Evolutionary conservation across 2,797 vertebrate genomes (phyloP).

Genomic region (Lophius americanus): DNA sequence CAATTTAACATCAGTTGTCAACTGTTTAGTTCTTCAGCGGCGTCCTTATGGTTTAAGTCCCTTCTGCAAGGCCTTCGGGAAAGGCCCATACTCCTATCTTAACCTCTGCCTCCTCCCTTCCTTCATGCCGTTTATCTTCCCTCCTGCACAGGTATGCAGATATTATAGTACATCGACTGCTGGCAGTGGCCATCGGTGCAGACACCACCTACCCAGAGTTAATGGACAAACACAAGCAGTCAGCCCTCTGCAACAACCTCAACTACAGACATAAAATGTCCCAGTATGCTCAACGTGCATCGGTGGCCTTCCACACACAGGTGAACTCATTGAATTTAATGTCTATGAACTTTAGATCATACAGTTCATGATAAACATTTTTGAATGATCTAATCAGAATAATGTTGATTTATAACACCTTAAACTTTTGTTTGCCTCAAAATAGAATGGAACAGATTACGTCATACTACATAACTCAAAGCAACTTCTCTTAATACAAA

Average conservation of each 20-base stretch:
- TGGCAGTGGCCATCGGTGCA: constrained; percentile 92
- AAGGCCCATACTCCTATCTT: neutral
- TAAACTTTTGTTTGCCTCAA: neutral
- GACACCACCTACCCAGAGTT: constrained; percentile 94
- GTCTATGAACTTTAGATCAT: neutral
- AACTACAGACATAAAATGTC: constrained; percentile 99
- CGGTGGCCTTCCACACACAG: constrained; percentile 97
- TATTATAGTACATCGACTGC: constrained; percentile 93
- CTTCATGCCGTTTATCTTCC: neutral
- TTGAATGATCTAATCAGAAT: too few relatives aligned
- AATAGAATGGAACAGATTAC: neutral
- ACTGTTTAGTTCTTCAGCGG: too few relatives aligned
- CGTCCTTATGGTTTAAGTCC: too few relatives aligned
- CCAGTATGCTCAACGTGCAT: constrained; percentile 95
- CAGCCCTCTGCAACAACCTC: constrained; percentile 93
- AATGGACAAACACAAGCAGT: constrained; percentile 94
- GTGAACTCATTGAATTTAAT: constrained; percentile 46
- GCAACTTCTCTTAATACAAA: constrained; percentile 4
- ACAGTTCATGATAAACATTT: neutral
- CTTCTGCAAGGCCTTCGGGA: too few relatives aligned
- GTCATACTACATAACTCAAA: too few relatives aligned
- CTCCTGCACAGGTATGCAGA: constrained; percentile 87
- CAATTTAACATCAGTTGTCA: too few relatives aligned
- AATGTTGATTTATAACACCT: neutral
- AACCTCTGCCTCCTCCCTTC: neutral